Percentiles rank a stretch among this genome's conserved stretches.
Evolutionary conservation across 2,797 vertebrate genomes (phyloP).

Genomic region (Chelmon rostratus): DNA sequence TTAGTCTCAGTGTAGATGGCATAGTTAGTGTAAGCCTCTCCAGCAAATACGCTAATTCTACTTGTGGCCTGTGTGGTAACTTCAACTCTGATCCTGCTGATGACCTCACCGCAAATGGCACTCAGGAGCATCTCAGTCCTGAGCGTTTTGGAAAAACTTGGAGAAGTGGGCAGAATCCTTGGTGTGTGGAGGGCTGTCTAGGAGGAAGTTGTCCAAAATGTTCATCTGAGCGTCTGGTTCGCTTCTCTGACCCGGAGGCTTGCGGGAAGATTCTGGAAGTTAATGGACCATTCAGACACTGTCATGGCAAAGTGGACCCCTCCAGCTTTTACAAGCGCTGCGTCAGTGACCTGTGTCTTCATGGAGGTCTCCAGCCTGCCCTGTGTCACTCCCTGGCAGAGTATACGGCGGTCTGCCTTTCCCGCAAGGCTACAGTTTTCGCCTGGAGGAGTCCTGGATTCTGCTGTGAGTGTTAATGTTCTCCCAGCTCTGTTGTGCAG

Average conservation of each 20-base stretch:
- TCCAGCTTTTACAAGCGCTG: constrained; percentile 71
- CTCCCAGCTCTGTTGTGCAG: constrained; percentile 48
- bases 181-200: constrained; percentile 70
- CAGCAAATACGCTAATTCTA: constrained; percentile 70
- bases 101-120: constrained; percentile 66
- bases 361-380: constrained; percentile 57
- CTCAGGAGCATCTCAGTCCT: constrained; percentile 31
- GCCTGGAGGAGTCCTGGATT: constrained; percentile 72
- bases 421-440: constrained; percentile 54
- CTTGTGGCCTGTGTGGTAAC: constrained; percentile 81
- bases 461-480: constrained; percentile 73
- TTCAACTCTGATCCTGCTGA: constrained; percentile 74
- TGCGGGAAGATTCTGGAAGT: constrained; percentile 67
- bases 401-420: constrained; percentile 72
- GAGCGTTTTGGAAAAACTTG: constrained; percentile 71
- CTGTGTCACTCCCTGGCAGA: constrained; percentile 71
- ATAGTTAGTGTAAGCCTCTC: constrained; percentile 70
- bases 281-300: constrained; percentile 78
- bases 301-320: constrained; percentile 72
- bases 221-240: constrained; percentile 59
- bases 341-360: constrained; percentile 77
- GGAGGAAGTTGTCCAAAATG: constrained; percentile 69
- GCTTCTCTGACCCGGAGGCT: constrained; percentile 57
- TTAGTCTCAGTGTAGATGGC: constrained; percentile 71
- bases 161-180: constrained; percentile 68